Conservation (phyloP, 2,113 vertebrate genomes). For the Astur gentilis region DNA sequence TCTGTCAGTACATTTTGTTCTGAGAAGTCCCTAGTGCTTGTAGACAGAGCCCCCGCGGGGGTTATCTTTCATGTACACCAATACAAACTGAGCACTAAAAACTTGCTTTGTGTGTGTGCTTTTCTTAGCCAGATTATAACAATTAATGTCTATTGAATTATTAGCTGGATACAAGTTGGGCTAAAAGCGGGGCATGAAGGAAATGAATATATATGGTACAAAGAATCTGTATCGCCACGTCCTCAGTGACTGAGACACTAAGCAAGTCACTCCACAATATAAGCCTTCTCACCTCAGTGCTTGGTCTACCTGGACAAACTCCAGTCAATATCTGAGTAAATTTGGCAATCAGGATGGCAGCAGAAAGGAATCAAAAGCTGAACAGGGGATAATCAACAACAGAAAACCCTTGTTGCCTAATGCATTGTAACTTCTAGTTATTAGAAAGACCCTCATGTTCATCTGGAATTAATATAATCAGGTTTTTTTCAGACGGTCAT, state of each 20-base stretch:
- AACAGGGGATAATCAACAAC: not conserved
- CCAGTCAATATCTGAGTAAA: not conserved
- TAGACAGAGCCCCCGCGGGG: constrained; percentile 50
- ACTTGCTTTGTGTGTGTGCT: constrained; percentile 7
- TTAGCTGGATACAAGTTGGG: not conserved
- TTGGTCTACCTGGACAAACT: not conserved
- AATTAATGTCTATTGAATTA: constrained; percentile 41
- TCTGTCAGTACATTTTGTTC: constrained; percentile 70
- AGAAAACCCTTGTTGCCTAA: not conserved
- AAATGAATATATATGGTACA: not conserved
- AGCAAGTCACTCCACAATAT: not conserved
- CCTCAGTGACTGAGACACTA: not conserved
- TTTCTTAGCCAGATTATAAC: constrained; percentile 56
- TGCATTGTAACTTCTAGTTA: not conserved
- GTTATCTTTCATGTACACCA: constrained; percentile 43
- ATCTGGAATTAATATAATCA: not conserved
- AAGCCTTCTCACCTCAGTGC: not conserved
- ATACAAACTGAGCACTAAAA: constrained; percentile 65
- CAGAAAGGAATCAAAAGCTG: not conserved
- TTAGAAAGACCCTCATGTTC: not conserved
- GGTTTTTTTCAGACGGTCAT: not conserved
- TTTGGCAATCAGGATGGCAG: not conserved
- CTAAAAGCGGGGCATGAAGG: not conserved
- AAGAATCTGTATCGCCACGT: not conserved
- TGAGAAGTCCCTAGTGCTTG: constrained; percentile 61